Base-by-base conservation (phyloP, 2,113 vertebrate genomes). In the Uropsilus gracilis region DNA sequence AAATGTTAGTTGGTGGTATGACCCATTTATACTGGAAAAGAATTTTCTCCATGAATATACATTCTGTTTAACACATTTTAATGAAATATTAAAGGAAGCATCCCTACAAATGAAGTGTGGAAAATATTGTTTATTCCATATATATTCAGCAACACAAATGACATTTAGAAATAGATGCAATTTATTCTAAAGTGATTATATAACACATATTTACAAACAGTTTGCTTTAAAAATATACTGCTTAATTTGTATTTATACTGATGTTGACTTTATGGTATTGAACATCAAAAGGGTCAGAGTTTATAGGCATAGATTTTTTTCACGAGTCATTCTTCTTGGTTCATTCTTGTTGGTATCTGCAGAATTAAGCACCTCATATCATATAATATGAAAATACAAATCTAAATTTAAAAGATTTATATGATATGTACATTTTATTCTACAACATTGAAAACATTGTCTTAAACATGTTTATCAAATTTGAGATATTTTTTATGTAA, bases 1-100 rank as follows among this genome's bases (percentile, higher is more conserved):
- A 61, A 26, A 48, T 11, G 13, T 46, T 55, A 46, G 13, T 24
- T 34, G n/a, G n/a, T n/a, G n/a, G 1, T 86, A 16, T 82, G 16
- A 72, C 39, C 0, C 68, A 3, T 63, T 32, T 46, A 53, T 22
- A 69, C 0, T 4, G 42, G 10, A 85, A 16, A 3, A 30, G 86
- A 78, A 16, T 73, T 82, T 78, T 89, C 82, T 90, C 42, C 53
- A 22, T 46, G 86, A 93, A 93, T 66, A 84, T 86, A 87, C 50
- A 22, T 94, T 86, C 16, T 90, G 59, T n/a, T 82, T 86, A 94
- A 86, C 68, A 76, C 69, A 84, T 95, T 93, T 88, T 96, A 94
- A 95, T 91, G 24, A 88, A 80, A n/a, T 32, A 5, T 64, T 44
- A 69, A 63, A 69, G 93, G 89, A 82, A n/a, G 7, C 6, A 80